Evolutionary conservation across 2,113 vertebrate genomes (phyloP).

Genomic region (Microcebus lehilahytsara): DNA sequence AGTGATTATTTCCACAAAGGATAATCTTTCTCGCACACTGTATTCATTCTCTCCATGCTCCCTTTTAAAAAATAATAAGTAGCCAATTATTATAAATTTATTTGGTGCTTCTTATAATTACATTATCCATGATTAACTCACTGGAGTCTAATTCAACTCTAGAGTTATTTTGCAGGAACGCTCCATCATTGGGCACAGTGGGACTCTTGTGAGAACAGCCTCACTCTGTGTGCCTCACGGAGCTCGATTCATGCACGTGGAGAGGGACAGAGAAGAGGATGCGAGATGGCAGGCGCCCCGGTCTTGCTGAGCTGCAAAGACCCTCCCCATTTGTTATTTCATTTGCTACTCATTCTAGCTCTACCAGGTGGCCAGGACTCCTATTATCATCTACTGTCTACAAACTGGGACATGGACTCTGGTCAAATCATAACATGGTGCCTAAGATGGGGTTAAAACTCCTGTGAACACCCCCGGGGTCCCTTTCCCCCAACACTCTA

Average conservation of each 20-base stretch:
- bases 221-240: neutral
- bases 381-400: conserved; percentile 16
- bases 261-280: conserved; percentile 49
- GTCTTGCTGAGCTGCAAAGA: conserved; percentile 26
- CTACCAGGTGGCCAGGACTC: neutral
- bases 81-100: conserved; percentile 65
- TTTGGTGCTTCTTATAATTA: conserved; percentile 71
- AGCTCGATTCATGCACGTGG: conserved; percentile 56
- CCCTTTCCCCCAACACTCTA: neutral
- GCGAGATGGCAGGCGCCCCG: neutral
- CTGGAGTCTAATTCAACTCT: conserved; percentile 63
- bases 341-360: conserved; percentile 42
- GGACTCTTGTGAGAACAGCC: conserved; percentile 4
- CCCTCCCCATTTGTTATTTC: conserved; percentile 50
- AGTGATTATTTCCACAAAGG: conserved; percentile 37
- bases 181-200: neutral
- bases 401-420: conserved; percentile 69
- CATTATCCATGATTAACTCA: conserved; percentile 72
- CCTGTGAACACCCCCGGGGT: neutral
- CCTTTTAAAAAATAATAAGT: conserved; percentile 55
- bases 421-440: neutral
- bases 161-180: conserved; percentile 22
- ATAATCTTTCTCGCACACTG: conserved; percentile 27
- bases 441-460: neutral
- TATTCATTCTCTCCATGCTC: conserved; percentile 40